A percentile compares a stretch with the other conserved stretches of the same genome.
Evolutionary conservation across 2,797 vertebrate species (phyloP).

Genomic region (Bovichtus diacanthus): DNA sequence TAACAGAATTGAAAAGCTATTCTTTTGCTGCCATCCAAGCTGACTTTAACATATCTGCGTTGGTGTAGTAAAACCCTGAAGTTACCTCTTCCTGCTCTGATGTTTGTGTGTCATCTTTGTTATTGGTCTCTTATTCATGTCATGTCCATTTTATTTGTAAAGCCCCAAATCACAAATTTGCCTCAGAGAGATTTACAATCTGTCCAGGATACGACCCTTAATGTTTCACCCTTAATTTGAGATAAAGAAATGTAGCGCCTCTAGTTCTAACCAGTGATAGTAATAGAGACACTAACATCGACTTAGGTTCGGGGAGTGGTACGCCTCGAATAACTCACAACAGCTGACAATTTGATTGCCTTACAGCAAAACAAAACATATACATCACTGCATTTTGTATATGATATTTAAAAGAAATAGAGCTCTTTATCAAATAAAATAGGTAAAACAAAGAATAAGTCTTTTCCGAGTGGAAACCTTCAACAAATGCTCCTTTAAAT

Average conservation of each 20-base stretch:
- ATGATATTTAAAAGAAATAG: background rate
- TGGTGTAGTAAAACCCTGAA: background rate
- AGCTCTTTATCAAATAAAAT: background rate
- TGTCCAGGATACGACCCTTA: background rate
- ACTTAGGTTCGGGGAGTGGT: background rate
- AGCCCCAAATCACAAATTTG: background rate
- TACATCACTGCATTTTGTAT: background rate
- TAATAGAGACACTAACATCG: background rate
- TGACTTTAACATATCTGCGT: background rate
- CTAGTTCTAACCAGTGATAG: too few species aligned
- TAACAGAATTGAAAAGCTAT: background rate
- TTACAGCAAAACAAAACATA: background rate
- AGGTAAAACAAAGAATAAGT: background rate
- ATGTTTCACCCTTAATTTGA: background rate
- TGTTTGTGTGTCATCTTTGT: background rate
- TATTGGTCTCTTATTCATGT: background rate
- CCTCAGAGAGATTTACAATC: background rate
- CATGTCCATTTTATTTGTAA: background rate
- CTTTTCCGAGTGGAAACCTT: background rate
- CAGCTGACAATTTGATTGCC: background rate
- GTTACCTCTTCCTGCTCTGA: background rate
- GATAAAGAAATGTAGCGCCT: background rate
- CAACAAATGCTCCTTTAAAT: background rate
- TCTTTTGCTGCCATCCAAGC: background rate
- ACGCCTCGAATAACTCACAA: background rate